phyloP scores from a whole-genome alignment of 2,113 vertebrate species.

The Triplophysa tibetana region DNA sequence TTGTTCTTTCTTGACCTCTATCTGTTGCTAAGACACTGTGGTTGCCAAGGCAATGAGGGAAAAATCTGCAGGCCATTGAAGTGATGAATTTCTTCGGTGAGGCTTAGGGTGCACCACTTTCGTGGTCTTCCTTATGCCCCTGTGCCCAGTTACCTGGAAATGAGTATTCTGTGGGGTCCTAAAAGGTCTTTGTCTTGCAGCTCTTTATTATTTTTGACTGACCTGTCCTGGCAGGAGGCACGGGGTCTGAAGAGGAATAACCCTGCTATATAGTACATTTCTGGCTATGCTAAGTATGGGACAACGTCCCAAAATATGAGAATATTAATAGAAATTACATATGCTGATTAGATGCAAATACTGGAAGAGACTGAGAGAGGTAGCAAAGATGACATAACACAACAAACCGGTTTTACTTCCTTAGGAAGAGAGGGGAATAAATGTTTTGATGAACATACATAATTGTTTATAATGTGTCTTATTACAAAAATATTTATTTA shows the following conservation, averaged over 20 bases:
- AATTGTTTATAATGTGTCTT: too few relatives aligned
- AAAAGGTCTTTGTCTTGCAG: too few relatives aligned
- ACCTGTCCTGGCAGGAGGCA: too few relatives aligned
- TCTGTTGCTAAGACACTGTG: constrained; percentile 41
- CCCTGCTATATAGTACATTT: too few relatives aligned
- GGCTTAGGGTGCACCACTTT: not conserved
- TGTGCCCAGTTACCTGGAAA: not conserved
- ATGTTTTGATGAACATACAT: too few relatives aligned
- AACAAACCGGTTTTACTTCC: not conserved
- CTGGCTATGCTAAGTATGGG: constrained; percentile 42
- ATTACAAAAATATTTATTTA: too few relatives aligned
- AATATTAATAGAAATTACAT: constrained; percentile 59
- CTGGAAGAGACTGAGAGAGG: not conserved
- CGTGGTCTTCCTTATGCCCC: not conserved
- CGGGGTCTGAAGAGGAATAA: too few relatives aligned
- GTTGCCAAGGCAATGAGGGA: constrained; percentile 42
- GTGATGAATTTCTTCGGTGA: not conserved
- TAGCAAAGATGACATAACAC: not conserved
- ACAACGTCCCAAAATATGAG: constrained; percentile 53
- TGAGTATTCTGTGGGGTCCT: not conserved
- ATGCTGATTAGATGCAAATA: constrained; percentile 35
- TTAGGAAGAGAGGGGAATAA: not conserved
- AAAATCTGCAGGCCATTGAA: constrained; percentile 14
- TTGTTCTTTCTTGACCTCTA: constrained; percentile 38
- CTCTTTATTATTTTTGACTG: not conserved